Evolutionary conservation across 1,140 invertebrate species (phyloP).

Genomic region (Galleria mellonella): DNA sequence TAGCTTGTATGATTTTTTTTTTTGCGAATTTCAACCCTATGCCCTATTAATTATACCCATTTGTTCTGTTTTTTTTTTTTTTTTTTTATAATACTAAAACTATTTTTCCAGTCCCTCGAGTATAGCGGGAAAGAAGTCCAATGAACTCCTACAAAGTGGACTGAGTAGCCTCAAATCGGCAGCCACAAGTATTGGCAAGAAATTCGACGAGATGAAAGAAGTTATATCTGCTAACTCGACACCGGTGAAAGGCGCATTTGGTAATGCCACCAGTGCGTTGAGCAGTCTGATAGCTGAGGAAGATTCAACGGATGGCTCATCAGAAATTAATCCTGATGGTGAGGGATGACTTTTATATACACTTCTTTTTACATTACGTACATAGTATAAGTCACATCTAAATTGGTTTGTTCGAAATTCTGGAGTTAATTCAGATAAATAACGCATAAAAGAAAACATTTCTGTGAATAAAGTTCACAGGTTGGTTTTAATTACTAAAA

Average conservation of each 20-base stretch:
- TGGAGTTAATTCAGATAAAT: too few relatives aligned
- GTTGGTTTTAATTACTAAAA: too few relatives aligned
- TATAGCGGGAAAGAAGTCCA: conserved; percentile 90
- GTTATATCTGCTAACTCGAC: conserved; percentile 91
- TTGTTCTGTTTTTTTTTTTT: too few relatives aligned
- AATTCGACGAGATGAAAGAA: conserved; percentile 95
- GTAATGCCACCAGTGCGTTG: conserved; percentile 51
- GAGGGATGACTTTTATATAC: neutral
- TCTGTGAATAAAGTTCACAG: too few relatives aligned
- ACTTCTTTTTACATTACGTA: too few relatives aligned
- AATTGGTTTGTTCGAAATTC: too few relatives aligned
- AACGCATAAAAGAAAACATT: too few relatives aligned
- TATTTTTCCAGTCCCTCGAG: conserved; percentile 80
- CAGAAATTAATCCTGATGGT: conserved; percentile 69
- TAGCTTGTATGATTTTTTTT: too few relatives aligned
- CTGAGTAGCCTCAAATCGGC: conserved; percentile 90
- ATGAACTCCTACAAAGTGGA: conserved; percentile 89
- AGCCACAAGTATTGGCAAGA: conserved; percentile 89
- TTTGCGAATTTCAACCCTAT: too few relatives aligned
- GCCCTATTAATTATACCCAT: neutral
- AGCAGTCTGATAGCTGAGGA: conserved; percentile 58
- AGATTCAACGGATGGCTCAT: conserved; percentile 60
- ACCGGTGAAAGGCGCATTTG: conserved; percentile 80
- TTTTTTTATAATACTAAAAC: too few relatives aligned
- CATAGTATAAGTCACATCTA: too few relatives aligned